Base-by-base conservation (phyloP, 2,888 invertebrate species). In the Loripinus fragilis region DNA sequence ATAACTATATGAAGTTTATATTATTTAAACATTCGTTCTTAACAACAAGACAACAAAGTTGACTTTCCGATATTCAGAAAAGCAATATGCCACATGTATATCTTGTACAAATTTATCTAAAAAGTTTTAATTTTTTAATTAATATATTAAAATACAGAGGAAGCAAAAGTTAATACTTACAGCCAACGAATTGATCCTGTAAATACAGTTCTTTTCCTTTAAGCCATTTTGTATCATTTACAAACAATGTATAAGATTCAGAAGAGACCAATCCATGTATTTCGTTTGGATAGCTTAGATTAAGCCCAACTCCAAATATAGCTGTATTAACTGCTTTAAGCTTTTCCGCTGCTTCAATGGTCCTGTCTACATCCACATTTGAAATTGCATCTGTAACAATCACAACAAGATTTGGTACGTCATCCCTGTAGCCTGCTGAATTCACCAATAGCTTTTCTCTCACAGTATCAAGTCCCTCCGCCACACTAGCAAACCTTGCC, bases 341-440 rank as follows among this genome's bases (percentile, higher is more conserved):
- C 20, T 76, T 48, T 50, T 85, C 80, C 30, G 84, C 83, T 10
- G 81, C 80, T 38, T 66, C 25, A 20, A 85, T 80, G 5, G 85
- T 80, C 28, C 66, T 68, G 12, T 60, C 74, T 0, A 80, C 75
- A 30, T 86, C 81, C 0, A 81, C 66, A 48, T 87, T 83, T 5
- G 88, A 86, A 66, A 86, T 87, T 0, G 85, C 70, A 68, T 90
- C 90, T 0, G 90, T 91, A 8, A 91, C 83, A 17, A 91, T 68
- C n/a, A 91, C 74, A 33, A 89, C 74, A 7, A 85, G 86, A 68
- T 90, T 88, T 0, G 89, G 89, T 30, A 82, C 89, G 25, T 85
- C 84, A 0, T 78, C 74, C 72, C 89, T 78, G 41, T 85, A 84
- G 7, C 88, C 89, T 2, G 79, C 72, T 23, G 71, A 50, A 1